Evolutionary conservation across 2,797 vertebrate genomes (phyloP), one percentile per base, ranked within the genome.

Genomic region (Garrulus glandarius): DNA sequence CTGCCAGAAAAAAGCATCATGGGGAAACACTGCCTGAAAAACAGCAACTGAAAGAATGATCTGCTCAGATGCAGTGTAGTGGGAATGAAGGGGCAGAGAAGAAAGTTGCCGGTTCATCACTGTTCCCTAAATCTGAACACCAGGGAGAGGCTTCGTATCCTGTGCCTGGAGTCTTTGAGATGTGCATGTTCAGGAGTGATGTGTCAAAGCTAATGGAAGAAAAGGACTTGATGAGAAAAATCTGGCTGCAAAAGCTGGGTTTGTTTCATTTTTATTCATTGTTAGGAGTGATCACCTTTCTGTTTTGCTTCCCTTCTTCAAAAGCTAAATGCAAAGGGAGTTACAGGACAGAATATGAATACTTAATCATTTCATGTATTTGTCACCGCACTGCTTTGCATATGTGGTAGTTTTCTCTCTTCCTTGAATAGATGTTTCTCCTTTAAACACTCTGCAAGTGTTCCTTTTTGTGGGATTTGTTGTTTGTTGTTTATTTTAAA

Each of bases 161-260:
- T 53, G 49, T 60, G 36, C 39, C 44, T 75, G 46, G 49, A 53
- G 34, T 21, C 59, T 60, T 63, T 2, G 2, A 69, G 49, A 22
- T 5, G 10, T 34, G 24, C 1, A 0, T 41, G 6, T 41, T 90
- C 0, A 0, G 19, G 44, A 30, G 12, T 10, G 34, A 65, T 15
- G 30, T 43, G 50, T 47, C 41, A 56, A 82, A 90, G 37, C 16
- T 46, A 21, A 37, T 16, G 57, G 18, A 80, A 91, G 59, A 44
- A 67, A 44, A 84, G 11, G 49, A 50, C 56, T 60, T 46, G 15
- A 64, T 80, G 32, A 67, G 71, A 80, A 93, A 87, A 94, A 61
- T 36, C 36, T 43, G n/a, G 2, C 64, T 83, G n/a, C 36, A 24
- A 74, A 50, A 70, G 52, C 30, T 56, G 21, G 4, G 11, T 78